Base-by-base conservation (phyloP, 1,140 invertebrate genomes). In the Ladona fulva region DNA sequence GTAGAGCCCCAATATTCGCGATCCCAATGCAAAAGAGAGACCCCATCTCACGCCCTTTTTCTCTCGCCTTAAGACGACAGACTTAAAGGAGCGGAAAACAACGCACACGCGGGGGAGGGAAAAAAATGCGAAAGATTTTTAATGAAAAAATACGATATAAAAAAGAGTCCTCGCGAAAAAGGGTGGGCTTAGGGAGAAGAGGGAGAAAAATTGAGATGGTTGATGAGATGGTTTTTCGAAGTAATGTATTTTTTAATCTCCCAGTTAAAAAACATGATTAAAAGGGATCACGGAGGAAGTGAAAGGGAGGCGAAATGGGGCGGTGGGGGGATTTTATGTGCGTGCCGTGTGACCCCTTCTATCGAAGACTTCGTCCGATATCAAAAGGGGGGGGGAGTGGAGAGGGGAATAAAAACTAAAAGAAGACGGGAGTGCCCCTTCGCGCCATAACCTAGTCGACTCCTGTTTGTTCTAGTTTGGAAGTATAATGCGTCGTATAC, bases 141-240 rank as follows among this genome's bases (percentile, higher is more conserved):
- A 66, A 66, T 66, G 52, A 66, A 66, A 66, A 66, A 66, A 66
- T 66, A 66, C 52, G 52, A 66, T 66, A 66, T 66, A 66, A 66
- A 19, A 66, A 22, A 16, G 52, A 19, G 52, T 12, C 52, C 14
- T 16, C n/a, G 52, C n/a, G 29, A 66, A 66, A 66, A 66, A 66
- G 52, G 52, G 16, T 66, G 52, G 52, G 52, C 52, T 66, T 66
- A 66, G n/a, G 52, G 52, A 52, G 19, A 19, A 52, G 44, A 52
- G 44, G 19, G 44, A 66, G 52, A 66, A 22, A 66, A 66, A 66
- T 66, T 22, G 52, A 66, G 52, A 66, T 66, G 52, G 52, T 66
- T 66, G 52, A 66, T 66, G 52, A 22, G 52, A 66, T 16, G 52
- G 52, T 66, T 66, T n/a, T 66, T 22, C n/a, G 52, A 66, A 19